phyloP scores from a whole-genome alignment of 2,113 vertebrate species.

The Telmatochromis sp. region DNA sequence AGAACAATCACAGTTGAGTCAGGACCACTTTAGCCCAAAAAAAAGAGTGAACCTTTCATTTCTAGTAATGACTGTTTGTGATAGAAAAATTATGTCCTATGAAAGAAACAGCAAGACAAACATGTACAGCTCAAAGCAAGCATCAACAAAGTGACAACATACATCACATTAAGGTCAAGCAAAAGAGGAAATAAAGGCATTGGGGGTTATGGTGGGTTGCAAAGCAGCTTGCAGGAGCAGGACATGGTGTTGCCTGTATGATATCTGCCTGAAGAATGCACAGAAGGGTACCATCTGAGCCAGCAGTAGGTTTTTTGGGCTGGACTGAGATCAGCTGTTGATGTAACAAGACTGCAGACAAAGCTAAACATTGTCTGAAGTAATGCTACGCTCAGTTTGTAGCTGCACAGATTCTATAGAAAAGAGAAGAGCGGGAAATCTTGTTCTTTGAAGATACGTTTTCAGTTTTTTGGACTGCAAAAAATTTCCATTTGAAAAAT shows the following conservation, averaged over 20 bases:
- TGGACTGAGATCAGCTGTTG: not conserved
- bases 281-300: not conserved
- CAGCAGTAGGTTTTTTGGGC: not conserved
- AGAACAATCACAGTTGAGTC: not conserved
- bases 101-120: not conserved
- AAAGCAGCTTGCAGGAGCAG: not conserved
- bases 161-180: not conserved
- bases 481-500: not conserved
- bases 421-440: not conserved
- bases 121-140: not conserved
- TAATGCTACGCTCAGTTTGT: not conserved
- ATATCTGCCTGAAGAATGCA: not conserved
- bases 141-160: not conserved
- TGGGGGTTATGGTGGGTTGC: fast-evolving
- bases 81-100: not conserved
- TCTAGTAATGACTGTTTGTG: not conserved
- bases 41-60: not conserved
- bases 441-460: not conserved
- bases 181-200: fast-evolving
- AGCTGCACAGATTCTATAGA: not conserved
- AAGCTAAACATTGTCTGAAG: not conserved
- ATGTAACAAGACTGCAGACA: not conserved
- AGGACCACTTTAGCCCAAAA: not conserved
- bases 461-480: not conserved
- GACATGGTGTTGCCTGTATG: not conserved